Percentiles rank a stretch among this genome's conserved stretches.
phyloP scores from a whole-genome alignment of 2,113 vertebrate genomes.

The Poeciliopsis occidentalis region DNA sequence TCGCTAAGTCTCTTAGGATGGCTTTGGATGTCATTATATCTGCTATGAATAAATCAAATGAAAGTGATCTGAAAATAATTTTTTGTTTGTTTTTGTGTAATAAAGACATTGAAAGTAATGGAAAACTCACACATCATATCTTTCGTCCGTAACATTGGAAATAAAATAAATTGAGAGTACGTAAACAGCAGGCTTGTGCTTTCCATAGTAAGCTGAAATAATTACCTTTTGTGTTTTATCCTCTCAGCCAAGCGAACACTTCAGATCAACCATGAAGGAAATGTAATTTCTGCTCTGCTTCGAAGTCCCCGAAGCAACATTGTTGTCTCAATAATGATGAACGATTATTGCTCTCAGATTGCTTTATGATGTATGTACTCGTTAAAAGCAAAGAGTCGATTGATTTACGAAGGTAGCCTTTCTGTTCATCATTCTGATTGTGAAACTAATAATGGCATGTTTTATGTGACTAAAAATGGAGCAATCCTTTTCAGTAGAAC shows the following conservation, averaged over 20 bases:
- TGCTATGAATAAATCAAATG: neutral
- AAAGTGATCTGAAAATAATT: too few species aligned
- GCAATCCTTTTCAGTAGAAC: slow-evolving; percentile 30
- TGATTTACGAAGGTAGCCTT: slow-evolving; percentile 70
- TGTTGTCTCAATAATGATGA: slow-evolving; percentile 78
- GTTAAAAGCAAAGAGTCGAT: slow-evolving; percentile 73
- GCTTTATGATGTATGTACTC: slow-evolving; percentile 78
- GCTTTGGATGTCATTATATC: neutral
- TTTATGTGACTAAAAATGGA: slow-evolving; percentile 55
- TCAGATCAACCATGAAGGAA: slow-evolving; percentile 43
- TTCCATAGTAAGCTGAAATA: slow-evolving; percentile 1
- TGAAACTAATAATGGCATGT: slow-evolving; percentile 70
- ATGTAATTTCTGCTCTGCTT: slow-evolving; percentile 72
- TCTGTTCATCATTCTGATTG: slow-evolving; percentile 72
- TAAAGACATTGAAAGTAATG: too few species aligned
- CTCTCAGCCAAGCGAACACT: slow-evolving; percentile 7
- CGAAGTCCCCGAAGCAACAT: slow-evolving; percentile 61
- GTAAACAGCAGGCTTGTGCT: neutral
- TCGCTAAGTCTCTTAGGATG: neutral
- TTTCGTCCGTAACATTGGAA: neutral
- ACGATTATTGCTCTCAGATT: slow-evolving; percentile 75
- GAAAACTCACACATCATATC: too few species aligned
- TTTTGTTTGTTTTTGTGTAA: too few species aligned
- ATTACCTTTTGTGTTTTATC: slow-evolving; percentile 9
- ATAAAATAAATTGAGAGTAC: neutral